phyloP scores from a whole-genome alignment of 2,888 invertebrate genomes.

The Latheticus oryzae region DNA sequence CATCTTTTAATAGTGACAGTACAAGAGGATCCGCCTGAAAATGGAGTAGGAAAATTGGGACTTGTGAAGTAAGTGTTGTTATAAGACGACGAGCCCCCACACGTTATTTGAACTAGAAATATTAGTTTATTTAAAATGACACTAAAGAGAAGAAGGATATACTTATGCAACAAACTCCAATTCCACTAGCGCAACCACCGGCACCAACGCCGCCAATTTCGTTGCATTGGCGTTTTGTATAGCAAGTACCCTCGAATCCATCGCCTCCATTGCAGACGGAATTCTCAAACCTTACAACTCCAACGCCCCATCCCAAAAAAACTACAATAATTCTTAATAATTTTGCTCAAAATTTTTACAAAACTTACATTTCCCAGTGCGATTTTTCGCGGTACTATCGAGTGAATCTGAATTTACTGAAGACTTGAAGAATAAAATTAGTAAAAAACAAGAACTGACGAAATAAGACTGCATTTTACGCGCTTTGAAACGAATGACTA shows the following conservation, averaged over 20 bases:
- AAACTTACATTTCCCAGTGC: conserved; percentile 19
- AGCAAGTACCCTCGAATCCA: conserved; percentile 79
- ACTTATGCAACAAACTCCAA: conserved; percentile 89
- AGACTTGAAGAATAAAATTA: neutral
- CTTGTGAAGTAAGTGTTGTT: conserved; percentile 88
- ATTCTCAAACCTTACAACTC: conserved; percentile 82
- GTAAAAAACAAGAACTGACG: too few relatives aligned
- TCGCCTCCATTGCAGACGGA: conserved; percentile 75
- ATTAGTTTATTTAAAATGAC: too few relatives aligned
- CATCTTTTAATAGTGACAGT: conserved; percentile 77
- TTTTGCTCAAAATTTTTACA: neutral
- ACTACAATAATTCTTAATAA: conserved; percentile 6
- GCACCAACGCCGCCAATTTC: conserved; percentile 78
- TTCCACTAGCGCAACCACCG: conserved; percentile 77
- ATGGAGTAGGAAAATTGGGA: conserved; percentile 78
- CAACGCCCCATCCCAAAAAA: conserved; percentile 55
- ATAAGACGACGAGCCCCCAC: conserved; percentile 72
- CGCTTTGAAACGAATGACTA: too few relatives aligned
- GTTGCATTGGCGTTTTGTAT: conserved; percentile 79
- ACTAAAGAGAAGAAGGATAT: conserved; percentile 58
- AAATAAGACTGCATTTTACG: too few relatives aligned
- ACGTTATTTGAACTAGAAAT: conserved; percentile 76
- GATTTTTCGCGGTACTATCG: conserved; percentile 3
- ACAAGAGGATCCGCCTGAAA: conserved; percentile 76
- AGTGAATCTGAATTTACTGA: neutral